Evolutionary conservation across 2,888 invertebrate species (phyloP), one percentile per base, ranked within the genome.

Genomic region (Onthophagus sagittarius): DNA sequence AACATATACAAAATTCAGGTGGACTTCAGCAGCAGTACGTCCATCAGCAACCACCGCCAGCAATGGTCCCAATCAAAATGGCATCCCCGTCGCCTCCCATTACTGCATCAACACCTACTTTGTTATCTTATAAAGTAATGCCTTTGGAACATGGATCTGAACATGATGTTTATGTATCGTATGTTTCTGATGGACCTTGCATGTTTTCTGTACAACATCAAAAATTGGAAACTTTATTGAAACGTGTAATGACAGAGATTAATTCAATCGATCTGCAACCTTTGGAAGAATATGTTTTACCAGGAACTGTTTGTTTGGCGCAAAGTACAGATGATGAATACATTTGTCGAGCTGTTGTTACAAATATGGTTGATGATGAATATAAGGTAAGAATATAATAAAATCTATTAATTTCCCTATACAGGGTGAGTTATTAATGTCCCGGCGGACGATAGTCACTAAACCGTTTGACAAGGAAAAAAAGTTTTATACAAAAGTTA

Each of bases 111-210:
- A 86, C 86, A 77, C 88, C 86, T 77, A 86, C 86, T 0, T 83
- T 86, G 11, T 78, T 82, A 64, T 88, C 89, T 1, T 90, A 88
- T 77, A 90, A 89, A 79, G 88, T 88, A 65, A 83, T 86, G 76
- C 84, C 88, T 13, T 78, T 91, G 33, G 87, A 87, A 23, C 84
- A 88, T 1, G 88, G 88, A 71, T 88, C 88, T 0, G 88, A 88
- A 76, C 91, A 94, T 79, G 88, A 90, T 78, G 92, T 93, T 0
- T 90, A 89, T 81, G 90, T 94, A 0, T 93, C 94, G 15, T 92
- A 88, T 83, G 91, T 94, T 14, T 93, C 93, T 79, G 94, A 95
- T 80, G 94, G 94, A 0, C 94, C 94, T 4, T 90, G 90, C 76
- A 86, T 91, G 72, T 95, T 95, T 85, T 92, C 92, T 32, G 90